These are phyloP conservation scores for Temnothorax ravouxi DNA, from an alignment of 2,888 invertebrate genomes.

Conservation along the genomic window DNA sequence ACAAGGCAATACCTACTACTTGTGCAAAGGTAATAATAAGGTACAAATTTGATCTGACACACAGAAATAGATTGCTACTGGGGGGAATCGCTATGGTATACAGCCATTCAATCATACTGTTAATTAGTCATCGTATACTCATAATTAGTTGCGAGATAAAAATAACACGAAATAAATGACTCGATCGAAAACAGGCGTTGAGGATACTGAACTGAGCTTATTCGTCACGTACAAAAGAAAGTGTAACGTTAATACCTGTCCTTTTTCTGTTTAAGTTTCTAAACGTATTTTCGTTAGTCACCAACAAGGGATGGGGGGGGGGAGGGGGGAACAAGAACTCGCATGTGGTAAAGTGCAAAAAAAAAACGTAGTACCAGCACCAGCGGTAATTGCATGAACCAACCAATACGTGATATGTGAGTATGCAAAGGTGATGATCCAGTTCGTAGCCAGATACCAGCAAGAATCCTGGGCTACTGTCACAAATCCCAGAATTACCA, in stretches of 20 bases:
- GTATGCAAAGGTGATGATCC: slow-evolving; percentile 85
- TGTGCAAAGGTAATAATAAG: slow-evolving; percentile 19
- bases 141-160: slow-evolving; percentile 21
- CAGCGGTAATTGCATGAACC: slow-evolving; percentile 84
- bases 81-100: neutral
- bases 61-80: neutral
- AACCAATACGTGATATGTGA: slow-evolving; percentile 79
- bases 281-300: slow-evolving; percentile 1
- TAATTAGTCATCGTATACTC: slow-evolving; percentile 3
- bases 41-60: neutral
- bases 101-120: neutral
- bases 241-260: slow-evolving; percentile 2
- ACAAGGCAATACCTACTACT: slow-evolving; percentile 18
- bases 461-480: slow-evolving; percentile 93
- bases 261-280: neutral
- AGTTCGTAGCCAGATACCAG: slow-evolving; percentile 91
- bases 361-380: slow-evolving; percentile 82
- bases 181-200: slow-evolving; percentile 3
- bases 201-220: slow-evolving; percentile 2
- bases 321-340: neutral
- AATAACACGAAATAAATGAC: slow-evolving; percentile 4
- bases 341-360: slow-evolving; percentile 63
- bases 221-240: neutral
- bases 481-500: slow-evolving; percentile 97
- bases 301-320: neutral